Evolutionary conservation across 2,113 vertebrate species (phyloP), one percentile per base, ranked within the genome.

Genomic region (Pyxicephalus adspersus): DNA sequence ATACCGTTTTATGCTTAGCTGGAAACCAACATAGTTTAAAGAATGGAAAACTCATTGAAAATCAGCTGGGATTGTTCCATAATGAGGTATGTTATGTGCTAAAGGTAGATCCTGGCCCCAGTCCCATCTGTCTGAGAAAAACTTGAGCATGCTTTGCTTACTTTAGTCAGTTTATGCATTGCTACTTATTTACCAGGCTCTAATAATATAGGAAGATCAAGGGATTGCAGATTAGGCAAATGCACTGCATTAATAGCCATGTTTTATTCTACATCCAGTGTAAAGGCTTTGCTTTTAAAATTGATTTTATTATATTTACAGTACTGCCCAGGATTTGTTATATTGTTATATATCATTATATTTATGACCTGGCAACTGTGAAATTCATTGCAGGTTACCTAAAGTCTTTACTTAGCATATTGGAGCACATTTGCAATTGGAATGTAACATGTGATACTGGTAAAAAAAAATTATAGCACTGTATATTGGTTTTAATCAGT

Each of bases 31-130:
- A 15, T 71, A 22, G 22, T 71, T 54, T 25, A 18, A n/a, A 71
- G 50, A 54, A 54, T 71, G 50, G 26, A 54, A 64, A 71, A n/a
- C 67, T 25, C 22, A 45, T 54, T 54, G 65, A 71, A 71, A 71
- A 71, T 71, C 67, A 54, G n/a, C 23, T 26, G 16, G 25, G 23
- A 54, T 52, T 54, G 50, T 71, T 71, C 3, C 19, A 19, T 71
- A 71, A 71, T 52, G 67, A 71, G 23, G 54, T 17, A 45, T 70
- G 38, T 51, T 22, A 22, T 50, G 17, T 66, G 31, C 18, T 66
- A 34, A 34, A 66, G 31, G 26, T 34, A 66, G 17, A 34, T 34
- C 18, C 26, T 66, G 64, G 29, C 17, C 29, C 64, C 19, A 34
- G 63, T 26, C 23, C 18, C 26, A 18, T n/a, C 26, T 34, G 18